Evolutionary conservation across 2,888 invertebrate genomes (phyloP), one percentile per base, ranked within the genome.

Genomic region (Strigamia transsilvanica): DNA sequence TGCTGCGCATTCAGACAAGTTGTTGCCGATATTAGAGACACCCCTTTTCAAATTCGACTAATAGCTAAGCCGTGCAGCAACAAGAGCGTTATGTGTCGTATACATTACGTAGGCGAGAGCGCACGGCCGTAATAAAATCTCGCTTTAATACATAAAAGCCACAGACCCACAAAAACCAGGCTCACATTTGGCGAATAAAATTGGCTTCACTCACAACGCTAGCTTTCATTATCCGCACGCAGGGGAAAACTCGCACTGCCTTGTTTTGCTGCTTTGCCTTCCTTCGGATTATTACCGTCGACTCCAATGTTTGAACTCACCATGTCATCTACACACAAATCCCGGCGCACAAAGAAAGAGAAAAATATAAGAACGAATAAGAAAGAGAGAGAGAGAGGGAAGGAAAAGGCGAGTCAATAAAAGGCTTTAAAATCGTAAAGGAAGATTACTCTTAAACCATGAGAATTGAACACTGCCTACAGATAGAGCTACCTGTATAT

Each of bases 1-100:
- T 27, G 73, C 32, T 73, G n/a, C 32, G 73, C 73, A 73, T 73
- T 32, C 73, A 73, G 73, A 73, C 73, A 73, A 73, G 73, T 73
- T 73, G 73, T 73, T 73, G 73, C 73, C 73, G 73, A 73, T 73
- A 73, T 73, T 73, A 73, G 73, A 73, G 73, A 73, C 73, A 73
- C 73, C 73, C 56, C 73, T 73, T 73, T 73, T 73, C 73, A 73
- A 73, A 73, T 73, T 73, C 73, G 73, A 73, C 73, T 73, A 73
- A 73, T 73, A 32, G 73, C 73, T 32, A 32, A 73, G 27, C 73
- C 73, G 73, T 73, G 73, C 73, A 73, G 13, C 73, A 73, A 73
- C 73, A 73, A 73, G 73, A 73, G 73, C 73, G 73, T 73, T 73
- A 73, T 73, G 73, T 73, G 61, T 73, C 73, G 73, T 73, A 73